Evolutionary conservation across 2,888 invertebrate species (phyloP), one percentile per base, ranked within the genome.

Genomic region (Aphodius sticticus): DNA sequence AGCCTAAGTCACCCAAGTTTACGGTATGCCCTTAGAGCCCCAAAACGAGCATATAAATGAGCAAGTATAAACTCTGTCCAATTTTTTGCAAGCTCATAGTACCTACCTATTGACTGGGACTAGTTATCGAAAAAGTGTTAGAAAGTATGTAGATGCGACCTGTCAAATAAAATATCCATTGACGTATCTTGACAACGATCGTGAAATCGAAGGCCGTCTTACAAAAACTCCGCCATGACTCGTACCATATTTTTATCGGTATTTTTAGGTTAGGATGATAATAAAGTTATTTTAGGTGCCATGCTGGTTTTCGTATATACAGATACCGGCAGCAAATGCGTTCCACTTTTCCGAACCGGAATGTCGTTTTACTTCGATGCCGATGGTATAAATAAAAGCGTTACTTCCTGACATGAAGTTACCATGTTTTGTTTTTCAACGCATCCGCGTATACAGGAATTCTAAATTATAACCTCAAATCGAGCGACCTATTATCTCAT

Each of bases 211-310:
- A 53, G 53, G 53, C 53, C 53, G 12, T 12, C 53, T 53, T 53
- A 53, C 4, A 53, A 53, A 53, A 53, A 9, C 38, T 38, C 38
- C 12, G 53, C 53, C 53, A 12, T 53, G 12, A 53, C 53, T 53
- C 53, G 53, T 53, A 53, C 53, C 53, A 53, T 53, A 53, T 53
- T 53, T 53, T 53, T 53, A 53, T 53, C 53, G 53, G 53, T 53
- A 53, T 53, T 53, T 53, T 53, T 53, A 53, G 53, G 53, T 53
- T 53, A 7, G 3, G 53, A 53, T 53, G 53, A 53, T 53, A 53
- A 53, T 53, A 53, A 53, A 53, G 53, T 53, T 53, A 53, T 53
- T 53, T 53, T 53, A 53, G 53, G 53, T 53, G 12, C 53, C 53
- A 53, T 12, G 53, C 53, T 12, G 12, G 53, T 53, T 53, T 53